These are phyloP conservation scores for honey bee (Apis mellifera) DNA, from an alignment of 1,140 invertebrate species.

Conservation along the genomic window Amel_HAv3.1 CM009941.2:14949001-14949500, in stretches of 20 bases:
- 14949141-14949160: slow-evolving; percentile 80
- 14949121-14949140: slow-evolving; percentile 79
- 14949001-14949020: not conserved
- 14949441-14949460: slow-evolving; percentile 70
- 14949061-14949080: slow-evolving; percentile 78
- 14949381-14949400: slow-evolving; percentile 70
- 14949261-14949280: slow-evolving; percentile 65
- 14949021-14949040: not conserved
- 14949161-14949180: slow-evolving; percentile 85
- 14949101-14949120: slow-evolving; percentile 80
- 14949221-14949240: slow-evolving; percentile 87
- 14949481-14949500: slow-evolving; percentile 69
- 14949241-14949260: slow-evolving; percentile 82
- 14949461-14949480: slow-evolving; percentile 68
- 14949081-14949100: slow-evolving; percentile 77
- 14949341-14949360: slow-evolving; percentile 67
- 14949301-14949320: slow-evolving; percentile 74
- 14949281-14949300: slow-evolving; percentile 55
- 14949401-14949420: slow-evolving; percentile 64
- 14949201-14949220: slow-evolving; percentile 93
- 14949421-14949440: slow-evolving; percentile 61
- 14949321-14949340: slow-evolving; percentile 77
- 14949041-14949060: slow-evolving; percentile 79
- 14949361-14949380: slow-evolving; percentile 70
- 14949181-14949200: slow-evolving; percentile 93